phyloP scores from a whole-genome alignment of 2,113 vertebrate species.

The Paradoxurus hermaphroditus region DNA sequence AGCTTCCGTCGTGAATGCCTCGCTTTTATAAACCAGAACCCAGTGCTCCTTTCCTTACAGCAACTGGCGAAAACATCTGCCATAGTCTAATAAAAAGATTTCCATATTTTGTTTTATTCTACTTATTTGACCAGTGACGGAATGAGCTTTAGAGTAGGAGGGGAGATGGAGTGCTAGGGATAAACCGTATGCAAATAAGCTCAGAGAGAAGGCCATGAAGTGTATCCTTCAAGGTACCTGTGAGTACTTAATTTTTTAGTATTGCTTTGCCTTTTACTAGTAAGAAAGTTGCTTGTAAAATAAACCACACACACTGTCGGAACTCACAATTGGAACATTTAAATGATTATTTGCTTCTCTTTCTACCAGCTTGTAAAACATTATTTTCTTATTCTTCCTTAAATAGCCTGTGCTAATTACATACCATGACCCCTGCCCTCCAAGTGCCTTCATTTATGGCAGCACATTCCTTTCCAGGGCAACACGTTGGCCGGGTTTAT shows the following conservation, averaged over 20 bases:
- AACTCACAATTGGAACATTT: conserved; percentile 73
- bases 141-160: conserved; percentile 71
- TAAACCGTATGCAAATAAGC: neutral
- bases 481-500: conserved; percentile 78
- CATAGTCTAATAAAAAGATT: conserved; percentile 47
- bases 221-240: fast-evolving
- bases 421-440: conserved; percentile 80
- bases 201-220: neutral
- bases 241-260: neutral
- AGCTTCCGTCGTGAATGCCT: conserved; percentile 58
- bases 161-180: conserved; percentile 52
- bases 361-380: conserved; percentile 86
- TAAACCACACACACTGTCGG: conserved; percentile 46
- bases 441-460: conserved; percentile 87
- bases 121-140: conserved; percentile 73
- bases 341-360: conserved; percentile 83
- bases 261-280: neutral
- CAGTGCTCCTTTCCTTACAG: neutral
- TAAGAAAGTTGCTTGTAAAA: conserved; percentile 69
- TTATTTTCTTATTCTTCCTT: conserved; percentile 86
- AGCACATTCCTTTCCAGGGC: conserved; percentile 82
- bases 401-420: conserved; percentile 85
- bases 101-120: conserved; percentile 56
- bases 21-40: conserved; percentile 52
- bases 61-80: conserved; percentile 13